Evolutionary conservation across 2,113 vertebrate genomes (phyloP), one percentile per base, ranked within the genome.

Genomic region (Diadophis punctatus): DNA sequence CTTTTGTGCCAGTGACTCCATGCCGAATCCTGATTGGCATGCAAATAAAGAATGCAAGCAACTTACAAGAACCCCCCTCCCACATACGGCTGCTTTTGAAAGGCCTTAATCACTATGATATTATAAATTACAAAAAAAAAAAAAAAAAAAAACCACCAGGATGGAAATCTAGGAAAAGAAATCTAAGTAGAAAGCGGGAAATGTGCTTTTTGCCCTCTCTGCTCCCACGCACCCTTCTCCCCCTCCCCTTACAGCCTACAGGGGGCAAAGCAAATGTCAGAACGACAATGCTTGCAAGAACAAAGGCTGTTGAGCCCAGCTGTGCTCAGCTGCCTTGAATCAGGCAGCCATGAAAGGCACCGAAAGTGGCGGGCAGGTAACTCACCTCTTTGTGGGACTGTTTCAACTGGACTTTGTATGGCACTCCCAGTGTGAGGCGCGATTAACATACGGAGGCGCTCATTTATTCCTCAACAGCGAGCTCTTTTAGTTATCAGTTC

Each of bases 351-450:
- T 87, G 80, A 80, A 60, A 84, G 63, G 39, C 23, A 52, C 30
- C 20, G 52, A 88, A 87, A 88, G 90, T 84, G 90, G 93, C 34
- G 46, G 90, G 53, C 90, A 91, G 86, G 90, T 88, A 48, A 74
- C 90, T 30, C 11, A 43, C 55, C 34, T 87, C 27, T 58, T 91
- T 55, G 49, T 43, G 86, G 46, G 63, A 89, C 43, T 46, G 90
- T 55, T 23, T 48, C 51, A n/a, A 16, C 60, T 27, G 86, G 86
- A 86, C 51, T 87, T 43, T 93, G 84, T n/a, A n/a, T 74, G 39
- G 39, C 4, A 3, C 14, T 30, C 92, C 39, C 89, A 87, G 92
- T 18, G 10, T 90, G 89, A 30, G 39, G 18, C 0, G 12, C 8
- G 51, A 91, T 93, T 93, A 90, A 88, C 49, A 56, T 74, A 86